phyloP scores from a whole-genome alignment of 1,140 invertebrate genomes.

The Meteorus sp. region DNA sequence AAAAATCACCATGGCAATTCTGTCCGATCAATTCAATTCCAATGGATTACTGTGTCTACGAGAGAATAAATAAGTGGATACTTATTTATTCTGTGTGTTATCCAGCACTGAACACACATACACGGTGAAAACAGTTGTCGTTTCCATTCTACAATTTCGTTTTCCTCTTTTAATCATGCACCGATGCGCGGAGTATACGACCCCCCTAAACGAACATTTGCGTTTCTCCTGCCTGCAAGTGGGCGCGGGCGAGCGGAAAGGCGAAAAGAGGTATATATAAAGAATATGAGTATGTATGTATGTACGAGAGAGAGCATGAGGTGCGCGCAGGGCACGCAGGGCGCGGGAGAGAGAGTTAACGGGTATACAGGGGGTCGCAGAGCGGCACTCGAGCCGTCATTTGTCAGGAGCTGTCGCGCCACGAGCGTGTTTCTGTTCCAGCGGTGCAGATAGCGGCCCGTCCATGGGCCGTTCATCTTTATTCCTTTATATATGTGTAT shows the following conservation, averaged over 20 bases:
- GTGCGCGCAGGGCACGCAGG: not conserved
- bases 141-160: constrained; percentile 51
- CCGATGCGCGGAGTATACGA: constrained; percentile 29
- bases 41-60: no score
- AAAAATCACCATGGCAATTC: no score
- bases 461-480: constrained; percentile 60
- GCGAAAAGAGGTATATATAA: no score
- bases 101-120: no score
- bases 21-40: no score
- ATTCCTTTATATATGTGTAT: constrained; percentile 47
- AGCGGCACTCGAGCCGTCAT: constrained; percentile 55
- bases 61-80: no score
- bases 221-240: constrained; percentile 25
- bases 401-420: constrained; percentile 59
- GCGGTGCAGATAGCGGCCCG: constrained; percentile 56
- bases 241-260: constrained; percentile 4
- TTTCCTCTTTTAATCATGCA: constrained; percentile 55
- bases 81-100: no score
- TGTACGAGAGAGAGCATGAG: constrained; percentile 5
- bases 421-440: constrained; percentile 59
- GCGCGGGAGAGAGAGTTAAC: constrained; percentile 8
- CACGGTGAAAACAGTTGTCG: no score
- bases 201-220: constrained; percentile 24
- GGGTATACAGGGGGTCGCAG: constrained; percentile 42
- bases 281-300: no score